Evolutionary conservation across 2,888 invertebrate genomes (phyloP), one percentile per base, ranked within the genome.

Genomic region (Dioctria linearis): DNA sequence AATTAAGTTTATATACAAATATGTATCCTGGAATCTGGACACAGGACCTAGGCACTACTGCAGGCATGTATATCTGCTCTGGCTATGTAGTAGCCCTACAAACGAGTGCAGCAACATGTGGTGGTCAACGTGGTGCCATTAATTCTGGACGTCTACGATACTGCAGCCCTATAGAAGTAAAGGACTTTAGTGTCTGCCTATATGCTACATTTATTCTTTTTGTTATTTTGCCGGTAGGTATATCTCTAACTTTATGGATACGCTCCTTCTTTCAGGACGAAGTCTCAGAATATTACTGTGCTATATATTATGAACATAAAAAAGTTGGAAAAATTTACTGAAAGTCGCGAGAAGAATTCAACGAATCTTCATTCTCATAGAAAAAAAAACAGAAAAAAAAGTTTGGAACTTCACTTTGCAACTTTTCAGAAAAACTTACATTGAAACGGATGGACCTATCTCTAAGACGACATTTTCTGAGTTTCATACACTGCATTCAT

Each of bases 101-200:
- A 39, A 73, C 8, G 46, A 46, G 8, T 75, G 81, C 79, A 61
- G 81, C 81, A 81, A 81, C 81, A 81, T 81, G 81, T 81, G 81
- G 81, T 67, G 81, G 81, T 81, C 80, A 81, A 78, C 49, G 59
- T 78, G 57, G 67, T 67, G 57, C 59, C 73, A 73, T 54, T 73
- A 73, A 73, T 73, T 73, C 49, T 57, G 57, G 73, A 8, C 59
- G 57, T 73, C 73, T 57, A 40, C 57, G 37, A 39, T 6, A n/a
- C 25, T 61, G 8, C 61, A 39, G n/a, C 25, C 5, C 3, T n/a
- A 40, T 42, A 54, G 54, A 54, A 54, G 73, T 40, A 73, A 25
- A 25, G 25, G 25, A 25, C 25, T 25, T n/a, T 25, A 25, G 25
- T 25, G 59, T 73, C 73, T 13, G 40, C 54, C 59, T 66, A 39